A percentile compares a stretch with the other conserved stretches of the same genome.
phyloP scores from a whole-genome alignment of 2,113 vertebrate species.

The Labeo catla region DNA sequence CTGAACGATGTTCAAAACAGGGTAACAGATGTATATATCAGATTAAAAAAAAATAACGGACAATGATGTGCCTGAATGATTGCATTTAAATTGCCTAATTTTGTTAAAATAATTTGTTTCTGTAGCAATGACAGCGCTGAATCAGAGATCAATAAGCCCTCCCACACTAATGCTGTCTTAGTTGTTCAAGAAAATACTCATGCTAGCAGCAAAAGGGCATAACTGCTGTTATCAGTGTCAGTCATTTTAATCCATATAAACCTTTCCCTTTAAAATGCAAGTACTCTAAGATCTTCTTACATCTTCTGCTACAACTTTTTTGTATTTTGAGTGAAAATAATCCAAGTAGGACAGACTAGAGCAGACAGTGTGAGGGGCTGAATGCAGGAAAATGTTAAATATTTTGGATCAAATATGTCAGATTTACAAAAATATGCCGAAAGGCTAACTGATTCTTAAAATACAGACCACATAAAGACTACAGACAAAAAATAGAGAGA shows the following conservation, averaged over 20 bases:
- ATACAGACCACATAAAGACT: background rate
- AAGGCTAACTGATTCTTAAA: background rate
- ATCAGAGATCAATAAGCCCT: constrained; percentile 3
- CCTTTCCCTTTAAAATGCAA: background rate
- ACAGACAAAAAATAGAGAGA: background rate
- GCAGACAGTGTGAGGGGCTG: background rate
- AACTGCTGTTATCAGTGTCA: background rate
- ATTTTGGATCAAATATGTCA: background rate
- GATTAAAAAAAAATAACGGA: constrained; percentile 31
- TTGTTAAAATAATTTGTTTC: constrained; percentile 39
- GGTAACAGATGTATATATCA: background rate
- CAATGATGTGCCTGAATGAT: constrained; percentile 53
- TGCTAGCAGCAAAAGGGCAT: background rate
- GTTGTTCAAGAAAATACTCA: background rate
- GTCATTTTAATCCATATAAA: background rate
- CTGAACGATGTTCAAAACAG: background rate
- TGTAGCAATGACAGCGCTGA: constrained; percentile 33
- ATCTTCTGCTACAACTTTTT: background rate
- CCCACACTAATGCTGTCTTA: constrained; percentile 16
- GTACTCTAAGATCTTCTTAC: background rate
- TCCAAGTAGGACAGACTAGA: background rate
- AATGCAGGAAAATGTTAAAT: background rate
- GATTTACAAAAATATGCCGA: background rate
- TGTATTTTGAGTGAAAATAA: background rate
- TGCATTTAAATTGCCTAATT: constrained; percentile 60